phyloP scores from a whole-genome alignment of 2,888 invertebrate species.

The Dynastes grantii region DNA sequence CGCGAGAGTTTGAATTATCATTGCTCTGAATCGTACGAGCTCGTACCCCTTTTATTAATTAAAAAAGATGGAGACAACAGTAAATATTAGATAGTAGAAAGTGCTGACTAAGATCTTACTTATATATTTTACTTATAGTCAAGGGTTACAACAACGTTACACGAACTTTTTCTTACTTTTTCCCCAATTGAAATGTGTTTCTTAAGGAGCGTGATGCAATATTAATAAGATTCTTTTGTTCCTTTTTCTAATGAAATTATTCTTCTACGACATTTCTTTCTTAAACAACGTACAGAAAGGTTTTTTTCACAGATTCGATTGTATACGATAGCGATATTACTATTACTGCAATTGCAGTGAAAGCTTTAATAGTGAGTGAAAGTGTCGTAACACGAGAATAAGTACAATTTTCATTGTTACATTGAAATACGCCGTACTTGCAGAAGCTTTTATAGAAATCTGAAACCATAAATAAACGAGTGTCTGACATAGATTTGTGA shows the following conservation, averaged over 20 bases:
- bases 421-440: not conserved
- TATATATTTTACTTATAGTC: too few species aligned
- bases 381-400: not conserved
- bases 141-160: too few species aligned
- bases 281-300: not conserved
- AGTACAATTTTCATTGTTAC: slow-evolving; percentile 22
- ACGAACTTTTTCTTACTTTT: too few species aligned
- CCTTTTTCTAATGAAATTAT: not conserved
- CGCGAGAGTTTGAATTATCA: too few species aligned
- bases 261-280: not conserved
- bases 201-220: too few species aligned
- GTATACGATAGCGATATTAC: not conserved
- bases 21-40: too few species aligned
- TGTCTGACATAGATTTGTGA: not conserved
- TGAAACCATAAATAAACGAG: not conserved
- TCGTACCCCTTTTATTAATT: too few species aligned
- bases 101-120: too few species aligned
- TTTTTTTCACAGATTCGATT: not conserved
- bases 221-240: not conserved
- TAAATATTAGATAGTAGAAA: too few species aligned
- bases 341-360: not conserved
- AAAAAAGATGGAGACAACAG: too few species aligned
- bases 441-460: not conserved
- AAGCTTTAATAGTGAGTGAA: slow-evolving; percentile 2
- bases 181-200: too few species aligned